Evolutionary conservation across 1,140 invertebrate genomes (phyloP), one percentile per base, ranked within the genome.

Genomic region (Drosophila trapezifrons): DNA sequence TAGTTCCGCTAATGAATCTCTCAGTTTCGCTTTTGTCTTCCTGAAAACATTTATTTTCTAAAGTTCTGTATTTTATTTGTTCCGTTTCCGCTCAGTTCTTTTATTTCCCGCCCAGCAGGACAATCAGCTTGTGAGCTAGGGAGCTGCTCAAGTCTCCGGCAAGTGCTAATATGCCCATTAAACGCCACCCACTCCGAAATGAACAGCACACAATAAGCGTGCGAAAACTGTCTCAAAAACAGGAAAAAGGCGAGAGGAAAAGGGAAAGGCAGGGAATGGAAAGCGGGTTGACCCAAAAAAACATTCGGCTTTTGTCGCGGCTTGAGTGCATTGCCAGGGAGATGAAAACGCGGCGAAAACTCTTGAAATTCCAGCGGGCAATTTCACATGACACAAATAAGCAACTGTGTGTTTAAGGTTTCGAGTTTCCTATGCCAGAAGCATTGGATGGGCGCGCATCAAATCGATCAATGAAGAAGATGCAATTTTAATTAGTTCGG

Each of bases 101-200:
- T 42, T 35, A 51, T 66, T 40, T 49, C 15, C 45, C 52, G 18
- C 32, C 40, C 22, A 42, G 52, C 29, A 46, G 45, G 47, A 54
- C 49, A 75, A 62, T 73, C 56, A 22, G 38, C 25, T 54, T 73
- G 46, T 35, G 8, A 40, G 52, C 40, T 76, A 27, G 32, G 40
- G 38, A 52, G 71, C 22, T 35, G n/a, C 20, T 56, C 37, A 63
- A 47, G 40, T 58, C 54, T 10, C 38, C 62, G 20, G 17, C 29
- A 54, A 76, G 73, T 76, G 62, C 54, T 76, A 76, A 76, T 76
- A 80, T 69, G 58, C 77, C 74, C 58, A 63, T 80, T 83, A 75
- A 58, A 45, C 10, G 18, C 45, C 45, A 27, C 45, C 71, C 81
- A 60, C 72, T 59, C 22, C 45, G 29, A 78, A 56, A 52, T 59